phyloP scores from a whole-genome alignment of 2,797 vertebrate genomes.

The Chaetophractus vellerosus region DNA sequence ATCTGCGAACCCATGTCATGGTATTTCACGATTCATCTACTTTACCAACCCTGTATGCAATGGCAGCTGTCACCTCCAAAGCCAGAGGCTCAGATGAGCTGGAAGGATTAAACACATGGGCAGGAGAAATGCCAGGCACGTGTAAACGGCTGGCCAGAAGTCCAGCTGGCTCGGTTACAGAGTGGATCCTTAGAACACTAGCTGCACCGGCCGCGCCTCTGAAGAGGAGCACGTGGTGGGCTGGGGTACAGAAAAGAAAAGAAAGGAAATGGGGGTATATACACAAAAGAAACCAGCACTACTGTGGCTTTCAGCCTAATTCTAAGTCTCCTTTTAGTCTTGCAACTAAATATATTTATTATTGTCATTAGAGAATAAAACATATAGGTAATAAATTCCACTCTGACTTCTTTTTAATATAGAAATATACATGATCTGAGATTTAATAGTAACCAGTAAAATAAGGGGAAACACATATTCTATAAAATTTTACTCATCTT shows the following conservation, averaged over 20 bases:
- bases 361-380: slow-evolving; percentile 35
- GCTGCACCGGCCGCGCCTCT: no score
- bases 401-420: not conserved
- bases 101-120: slow-evolving; percentile 61
- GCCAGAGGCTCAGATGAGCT: not conserved
- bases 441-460: slow-evolving; percentile 41
- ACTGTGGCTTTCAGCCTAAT: not conserved
- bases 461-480: not conserved
- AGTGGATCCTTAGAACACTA: not conserved
- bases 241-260: not conserved
- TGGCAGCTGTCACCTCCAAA: slow-evolving; percentile 48
- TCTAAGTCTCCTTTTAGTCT: not conserved
- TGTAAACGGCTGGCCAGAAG: no score
- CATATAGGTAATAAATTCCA: not conserved
- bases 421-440: not conserved
- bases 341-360: not conserved
- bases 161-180: no score
- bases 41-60: not conserved
- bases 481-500: slow-evolving; percentile 20
- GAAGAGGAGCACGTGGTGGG: not conserved
- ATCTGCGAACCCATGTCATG: not conserved
- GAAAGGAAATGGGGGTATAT: not conserved
- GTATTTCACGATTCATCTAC: not conserved
- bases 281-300: not conserved
- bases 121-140: not conserved